These are phyloP conservation scores for Eurystomus gularis DNA, from an alignment of 2,113 vertebrate species.

Conservation along the genomic window DNA sequence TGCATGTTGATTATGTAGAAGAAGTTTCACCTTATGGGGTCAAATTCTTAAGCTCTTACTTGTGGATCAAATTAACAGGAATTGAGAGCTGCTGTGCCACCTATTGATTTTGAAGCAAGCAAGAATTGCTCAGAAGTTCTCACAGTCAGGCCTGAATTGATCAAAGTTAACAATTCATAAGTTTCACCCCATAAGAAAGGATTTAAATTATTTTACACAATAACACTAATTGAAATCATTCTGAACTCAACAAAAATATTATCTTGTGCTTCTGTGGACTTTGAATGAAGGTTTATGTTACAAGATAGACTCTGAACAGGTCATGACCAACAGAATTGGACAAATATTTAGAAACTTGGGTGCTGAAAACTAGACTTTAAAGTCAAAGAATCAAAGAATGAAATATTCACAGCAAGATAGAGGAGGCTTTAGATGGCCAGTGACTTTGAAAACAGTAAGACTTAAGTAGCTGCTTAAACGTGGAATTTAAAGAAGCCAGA, in stretches of 20 bases:
- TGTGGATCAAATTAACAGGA: constrained; percentile 23
- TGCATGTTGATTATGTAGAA: not conserved
- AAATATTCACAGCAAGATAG: not conserved
- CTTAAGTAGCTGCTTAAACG: not conserved
- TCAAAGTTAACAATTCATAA: not conserved
- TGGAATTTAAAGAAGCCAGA: not conserved
- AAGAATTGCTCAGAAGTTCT: constrained; percentile 3
- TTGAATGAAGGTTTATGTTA: not conserved
- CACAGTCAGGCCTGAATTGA: not conserved
- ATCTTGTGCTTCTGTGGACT: not conserved
- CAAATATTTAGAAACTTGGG: not conserved
- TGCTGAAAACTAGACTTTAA: not conserved
- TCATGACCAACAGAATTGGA: not conserved
- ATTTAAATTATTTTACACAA: not conserved
- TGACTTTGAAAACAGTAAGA: not conserved
- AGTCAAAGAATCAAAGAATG: not conserved
- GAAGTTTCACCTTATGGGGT: not conserved
- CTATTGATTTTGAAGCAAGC: constrained; percentile 14
- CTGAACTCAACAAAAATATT: not conserved
- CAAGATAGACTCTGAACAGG: not conserved
- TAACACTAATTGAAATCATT: not conserved
- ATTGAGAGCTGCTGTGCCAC: not conserved
- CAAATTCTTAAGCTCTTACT: constrained; percentile 27
- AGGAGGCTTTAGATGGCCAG: not conserved
- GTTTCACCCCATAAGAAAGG: not conserved